Evolutionary conservation across 2,797 vertebrate genomes (phyloP), one percentile per base, ranked within the genome.

Genomic region (Gallinago stenura): DNA sequence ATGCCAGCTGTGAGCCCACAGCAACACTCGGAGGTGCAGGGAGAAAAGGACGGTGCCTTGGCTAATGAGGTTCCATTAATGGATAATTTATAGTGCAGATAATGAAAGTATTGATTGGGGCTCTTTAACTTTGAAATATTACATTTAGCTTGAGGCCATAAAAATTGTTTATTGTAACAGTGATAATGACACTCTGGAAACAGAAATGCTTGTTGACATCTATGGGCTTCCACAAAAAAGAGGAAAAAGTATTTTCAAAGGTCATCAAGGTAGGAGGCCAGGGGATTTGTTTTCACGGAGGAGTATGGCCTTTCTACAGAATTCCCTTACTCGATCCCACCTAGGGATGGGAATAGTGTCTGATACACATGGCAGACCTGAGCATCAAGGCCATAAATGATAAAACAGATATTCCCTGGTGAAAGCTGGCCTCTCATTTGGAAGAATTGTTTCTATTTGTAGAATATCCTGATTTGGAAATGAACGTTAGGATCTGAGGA

Each of bases 51-150:
- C 0, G 2, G 17, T 71, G 60, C 88, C 53, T 71, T 78, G 61
- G 77, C 48, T 90, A 92, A 95, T 80, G 94, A 96, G 57, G 41
- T 87, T 90, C 90, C 93, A 95, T 86, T 95, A 96, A 94, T 45
- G 91, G 95, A 73, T 77, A 95, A 95, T 96, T 93, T 95, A 95
- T 82, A 82, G 56, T 68, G 60, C 2, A 51, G 93, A 96, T 96
- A 94, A 90, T 87, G 91, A 91, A 95, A 95, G 89, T 95, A 97
- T 95, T 93, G 94, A 96, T 89, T 48, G 3, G 41, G 19, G 81
- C 56, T 87, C 71, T 90, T 94, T 79, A 92, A 82, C 78, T 83
- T 50, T 89, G 86, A 95, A 92, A 89, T 84, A 89, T 31, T 84
- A 43, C 71, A 33, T 95, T 90, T 64, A 83, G 86, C 90, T 90